phyloP scores from a whole-genome alignment of 2,888 invertebrate genomes.

The Stenotaenia linearis region DNA sequence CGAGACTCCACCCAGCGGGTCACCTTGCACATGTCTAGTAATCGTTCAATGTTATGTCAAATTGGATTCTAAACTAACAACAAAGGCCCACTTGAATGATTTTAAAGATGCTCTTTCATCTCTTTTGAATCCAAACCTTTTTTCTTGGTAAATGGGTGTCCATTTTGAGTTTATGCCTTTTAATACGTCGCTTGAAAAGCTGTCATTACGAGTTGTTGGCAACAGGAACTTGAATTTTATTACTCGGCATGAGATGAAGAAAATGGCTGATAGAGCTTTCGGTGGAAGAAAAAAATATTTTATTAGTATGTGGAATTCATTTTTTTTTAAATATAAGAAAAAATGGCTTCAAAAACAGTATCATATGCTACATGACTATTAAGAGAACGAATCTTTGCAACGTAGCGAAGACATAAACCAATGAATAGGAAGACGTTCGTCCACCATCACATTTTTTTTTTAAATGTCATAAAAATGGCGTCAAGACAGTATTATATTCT shows the following conservation, averaged over 20 bases:
- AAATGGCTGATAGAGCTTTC: not conserved
- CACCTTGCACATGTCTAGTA: not conserved
- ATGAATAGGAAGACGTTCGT: too few species aligned
- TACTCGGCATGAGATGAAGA: not conserved
- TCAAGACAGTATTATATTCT: too few species aligned
- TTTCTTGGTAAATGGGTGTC: not conserved
- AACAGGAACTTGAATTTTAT: conserved; percentile 14
- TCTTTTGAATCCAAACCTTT: not conserved
- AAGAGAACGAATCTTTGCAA: too few species aligned
- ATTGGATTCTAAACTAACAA: not conserved
- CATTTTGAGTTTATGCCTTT: not conserved
- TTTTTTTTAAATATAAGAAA: not conserved
- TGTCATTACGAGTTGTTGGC: conserved; percentile 19
- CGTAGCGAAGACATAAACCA: too few species aligned
- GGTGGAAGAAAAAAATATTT: not conserved
- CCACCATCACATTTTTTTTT: too few species aligned
- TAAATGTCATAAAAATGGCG: too few species aligned
- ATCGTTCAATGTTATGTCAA: conserved; percentile 11
- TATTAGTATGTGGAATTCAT: not conserved
- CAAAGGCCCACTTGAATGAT: not conserved
- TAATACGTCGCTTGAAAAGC: not conserved
- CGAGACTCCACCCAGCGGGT: conserved; percentile 6
- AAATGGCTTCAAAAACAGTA: too few species aligned
- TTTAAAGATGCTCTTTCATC: not conserved
- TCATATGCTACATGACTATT: too few species aligned